Base-by-base conservation (phyloP, 2,797 vertebrate genomes). In the Macrochelys suwanniensis region DNA sequence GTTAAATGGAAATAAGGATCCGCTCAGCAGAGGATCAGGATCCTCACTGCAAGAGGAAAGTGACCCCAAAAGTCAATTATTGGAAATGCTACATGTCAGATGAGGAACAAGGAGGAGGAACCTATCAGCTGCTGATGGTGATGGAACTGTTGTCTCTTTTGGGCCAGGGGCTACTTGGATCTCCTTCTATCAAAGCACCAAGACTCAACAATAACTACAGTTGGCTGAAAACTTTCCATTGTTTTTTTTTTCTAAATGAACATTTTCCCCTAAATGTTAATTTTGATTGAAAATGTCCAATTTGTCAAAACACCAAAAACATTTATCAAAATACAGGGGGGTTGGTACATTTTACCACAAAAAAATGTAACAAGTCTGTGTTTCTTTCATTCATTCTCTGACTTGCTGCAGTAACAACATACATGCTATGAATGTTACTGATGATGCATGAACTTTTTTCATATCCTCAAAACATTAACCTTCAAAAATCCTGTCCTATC, bases 391-490 rank as follows among this genome's bases (percentile, higher is more conserved):
- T 1, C 17, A 37, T 68, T 37, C 33, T 37, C 47, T 45, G 84
- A 45, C 16, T 31, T 1, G 0, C 47, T 93, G 12, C 33, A 33
- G 26, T 53, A 68, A 61, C 33, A 21, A 47, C 0, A 2, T 54
- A 53, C 76, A 37, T 13, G 68, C 56, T 51, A 51, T 13, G 19
- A 87, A 23, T 10, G 80, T 61, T 61, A 9, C 50, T 85, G 56
- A 65, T 53, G 54, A 85, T 2, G 1, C 16, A 81, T 0, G 0
- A 45, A 71, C 42, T 65, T 78, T 26, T 68, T 23, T 59, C 7
- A 51, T 4, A 78, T 5, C 8, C 65, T 80, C 84, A 68, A 93
- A 82, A 84, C 1, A 12, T 50, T 84, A 6, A 83, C 80, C 26
- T 81, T 16, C 3, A 10, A 83, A 90, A 76, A 84, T 89, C 74